Evolutionary conservation across 1,140 invertebrate genomes (phyloP), one percentile per base, ranked within the genome.

Genomic region (Paralvinella palmiformis): DNA sequence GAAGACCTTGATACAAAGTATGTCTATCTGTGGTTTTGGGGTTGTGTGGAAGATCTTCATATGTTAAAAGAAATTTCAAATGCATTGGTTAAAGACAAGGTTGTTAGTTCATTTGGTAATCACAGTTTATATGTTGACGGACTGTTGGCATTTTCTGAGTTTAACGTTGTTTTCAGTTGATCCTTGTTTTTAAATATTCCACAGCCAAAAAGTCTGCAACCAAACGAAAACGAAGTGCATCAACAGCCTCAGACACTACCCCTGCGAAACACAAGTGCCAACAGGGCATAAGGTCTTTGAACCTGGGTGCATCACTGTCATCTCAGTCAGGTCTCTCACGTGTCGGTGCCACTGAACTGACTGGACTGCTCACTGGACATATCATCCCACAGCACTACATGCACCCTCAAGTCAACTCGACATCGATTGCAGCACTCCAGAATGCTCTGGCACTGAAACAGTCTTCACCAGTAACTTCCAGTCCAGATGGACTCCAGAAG

Each of bases 351-450:
- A 50, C 48, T 22, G 58, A 59, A 41, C 41, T 59, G 33, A 41
- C 58, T 2, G 58, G 58, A 24, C 41, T 59, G 27, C 33, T 59
- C 6, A 59, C 58, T 3, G 58, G 58, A 17, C 32, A 35, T 17
- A 59, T 59, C 24, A 35, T 36, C 2, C 58, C 58, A 3, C 58
- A 41, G 33, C 31, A 22, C 10, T 52, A 52, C 48, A 52, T 29
- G 10, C 48, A 29, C 24, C 48, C 48, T 27, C 48, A 29, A n/a
- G n/a, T n/a, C 48, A 27, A 17, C 48, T 10, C 24, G 48, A 29
- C 48, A 3, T 27, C 48, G 7, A 29, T 22, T n/a, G 17, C 48
- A 52, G 48, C 31, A 10, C 10, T 10, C n/a, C 24, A 52, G n/a
- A 52, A 29, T 20, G 48, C 48, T 29, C 24, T 52, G 24, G 31